Conservation (phyloP, 2,888 invertebrate species). For the Resseliella maxima region DNA sequence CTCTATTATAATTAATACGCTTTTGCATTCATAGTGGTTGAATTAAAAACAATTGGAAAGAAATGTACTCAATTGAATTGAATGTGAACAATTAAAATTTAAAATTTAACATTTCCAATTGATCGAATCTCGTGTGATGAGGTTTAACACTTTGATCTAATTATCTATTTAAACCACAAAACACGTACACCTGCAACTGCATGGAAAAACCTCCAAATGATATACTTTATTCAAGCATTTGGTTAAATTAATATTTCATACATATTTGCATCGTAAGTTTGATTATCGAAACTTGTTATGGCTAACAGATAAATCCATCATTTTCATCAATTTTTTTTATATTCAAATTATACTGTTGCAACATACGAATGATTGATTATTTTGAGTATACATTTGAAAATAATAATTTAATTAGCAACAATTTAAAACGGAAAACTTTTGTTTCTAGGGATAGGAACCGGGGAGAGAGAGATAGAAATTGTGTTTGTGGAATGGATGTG, state of each 20-base stretch:
- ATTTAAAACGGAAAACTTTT: no score
- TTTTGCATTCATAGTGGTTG: neutral
- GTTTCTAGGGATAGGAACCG: no score
- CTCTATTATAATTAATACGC: neutral
- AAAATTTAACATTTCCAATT: neutral
- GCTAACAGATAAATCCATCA: no score
- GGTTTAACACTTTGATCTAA: conserved; percentile 42
- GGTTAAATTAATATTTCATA: conserved; percentile 30
- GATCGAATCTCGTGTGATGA: conserved; percentile 10
- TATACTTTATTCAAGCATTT: neutral
- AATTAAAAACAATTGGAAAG: neutral
- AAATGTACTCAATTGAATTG: neutral
- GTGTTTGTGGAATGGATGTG: no score
- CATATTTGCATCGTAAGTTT: neutral
- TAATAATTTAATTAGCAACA: no score
- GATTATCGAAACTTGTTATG: conserved; percentile 10
- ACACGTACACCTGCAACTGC: neutral
- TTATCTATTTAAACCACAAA: conserved; percentile 18
- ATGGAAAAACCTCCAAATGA: neutral
- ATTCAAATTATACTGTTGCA: no score
- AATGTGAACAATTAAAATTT: neutral
- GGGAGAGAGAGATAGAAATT: no score
- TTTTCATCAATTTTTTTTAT: no score
- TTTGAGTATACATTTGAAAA: no score
- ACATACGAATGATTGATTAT: no score